Conservation (phyloP, 1,140 invertebrate genomes). For the Pseudomyrmex gracilis region DNA sequence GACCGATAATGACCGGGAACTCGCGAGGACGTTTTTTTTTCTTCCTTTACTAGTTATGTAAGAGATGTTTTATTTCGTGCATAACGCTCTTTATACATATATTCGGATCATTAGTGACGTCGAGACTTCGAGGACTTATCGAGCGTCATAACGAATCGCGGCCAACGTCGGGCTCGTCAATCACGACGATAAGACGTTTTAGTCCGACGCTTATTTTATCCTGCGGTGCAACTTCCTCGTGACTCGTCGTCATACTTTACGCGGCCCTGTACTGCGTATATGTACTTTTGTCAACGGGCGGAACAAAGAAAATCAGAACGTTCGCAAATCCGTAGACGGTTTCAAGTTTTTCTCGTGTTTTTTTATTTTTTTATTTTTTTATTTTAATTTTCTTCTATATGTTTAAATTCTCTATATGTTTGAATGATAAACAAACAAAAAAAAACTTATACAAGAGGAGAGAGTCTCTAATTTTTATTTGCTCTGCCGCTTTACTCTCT, state of each 20-base stretch:
- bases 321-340: not conserved
- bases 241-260: not conserved
- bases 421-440: no score
- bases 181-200: conserved; percentile 50
- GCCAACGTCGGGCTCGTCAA: conserved; percentile 36
- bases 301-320: not conserved
- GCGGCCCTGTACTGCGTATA: not conserved
- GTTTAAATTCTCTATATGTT: conserved; percentile 4
- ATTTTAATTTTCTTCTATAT: not conserved
- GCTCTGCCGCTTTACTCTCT: not conserved
- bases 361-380: not conserved
- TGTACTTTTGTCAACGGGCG: conserved; percentile 5
- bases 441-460: no score
- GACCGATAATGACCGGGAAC: conserved; percentile 54
- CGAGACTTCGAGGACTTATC: conserved; percentile 41
- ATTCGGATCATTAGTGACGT: conserved; percentile 54
- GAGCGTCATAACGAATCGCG: conserved; percentile 33
- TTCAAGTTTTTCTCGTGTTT: not conserved
- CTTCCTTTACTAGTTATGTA: conserved; percentile 5
- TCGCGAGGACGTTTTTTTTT: conserved; percentile 33
- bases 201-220: conserved; percentile 49
- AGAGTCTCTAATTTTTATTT: conserved; percentile 13
- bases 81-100: conserved; percentile 59
- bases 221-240: conserved; percentile 1
- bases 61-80: conserved; percentile 63